Evolutionary conservation across 1,140 invertebrate genomes (phyloP).

Genomic region (Nomia melanderi): DNA sequence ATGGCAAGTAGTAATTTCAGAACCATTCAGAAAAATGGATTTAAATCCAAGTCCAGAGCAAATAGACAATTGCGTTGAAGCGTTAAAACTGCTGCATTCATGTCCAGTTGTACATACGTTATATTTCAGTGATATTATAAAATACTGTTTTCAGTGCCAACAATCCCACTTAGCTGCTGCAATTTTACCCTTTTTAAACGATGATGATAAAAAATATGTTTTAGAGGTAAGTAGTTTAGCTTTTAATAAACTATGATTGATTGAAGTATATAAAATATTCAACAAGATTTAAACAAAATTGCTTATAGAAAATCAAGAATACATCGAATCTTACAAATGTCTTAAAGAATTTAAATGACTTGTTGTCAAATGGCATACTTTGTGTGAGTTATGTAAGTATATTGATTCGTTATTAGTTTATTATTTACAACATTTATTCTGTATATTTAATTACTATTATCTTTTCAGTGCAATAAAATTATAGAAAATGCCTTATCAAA

Average conservation of each 20-base stretch:
- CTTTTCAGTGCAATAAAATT: conserved; percentile 46
- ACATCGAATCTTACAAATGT: conserved; percentile 33
- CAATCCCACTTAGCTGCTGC: conserved; percentile 69
- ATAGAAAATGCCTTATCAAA: conserved; percentile 23
- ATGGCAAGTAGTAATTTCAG: conserved; percentile 70
- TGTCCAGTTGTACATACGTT: conserved; percentile 72
- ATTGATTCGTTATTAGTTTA: neutral
- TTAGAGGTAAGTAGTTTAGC: conserved; percentile 58
- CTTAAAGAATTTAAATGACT: conserved; percentile 45
- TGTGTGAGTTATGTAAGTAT: conserved; percentile 59
- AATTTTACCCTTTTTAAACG: conserved; percentile 70
- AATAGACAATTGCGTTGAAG: conserved; percentile 65
- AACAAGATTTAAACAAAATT: neutral
- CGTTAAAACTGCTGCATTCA: conserved; percentile 68
- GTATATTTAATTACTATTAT: neutral
- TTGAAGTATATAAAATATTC: conserved; percentile 11
- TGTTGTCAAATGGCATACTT: conserved; percentile 60
- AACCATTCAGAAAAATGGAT: conserved; percentile 70
- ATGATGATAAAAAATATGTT: conserved; percentile 53
- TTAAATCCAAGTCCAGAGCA: conserved; percentile 52
- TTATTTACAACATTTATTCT: neutral
- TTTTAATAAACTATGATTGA: neutral
- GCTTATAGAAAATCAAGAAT: conserved; percentile 20
- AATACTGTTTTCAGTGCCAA: conserved; percentile 64
- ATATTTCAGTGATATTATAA: conserved; percentile 62